phyloP scores from a whole-genome alignment of 2,888 invertebrate genomes.

The Thereva nobilitata region DNA sequence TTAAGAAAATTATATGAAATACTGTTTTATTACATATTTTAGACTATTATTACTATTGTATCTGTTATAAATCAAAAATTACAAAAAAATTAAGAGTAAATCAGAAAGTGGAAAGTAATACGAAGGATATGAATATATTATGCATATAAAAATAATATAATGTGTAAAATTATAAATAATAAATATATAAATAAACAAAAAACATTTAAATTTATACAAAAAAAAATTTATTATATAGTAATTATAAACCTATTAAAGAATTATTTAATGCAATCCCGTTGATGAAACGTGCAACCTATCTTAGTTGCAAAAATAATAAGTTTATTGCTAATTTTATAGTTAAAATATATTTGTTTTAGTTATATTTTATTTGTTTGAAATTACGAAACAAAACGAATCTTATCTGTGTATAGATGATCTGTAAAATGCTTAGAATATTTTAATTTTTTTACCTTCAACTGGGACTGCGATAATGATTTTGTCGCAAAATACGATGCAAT shows the following conservation, averaged over 20 bases:
- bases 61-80: slow-evolving; percentile 21
- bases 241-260: slow-evolving; percentile 13
- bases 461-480: no score
- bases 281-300: slow-evolving; percentile 21
- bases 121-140: slow-evolving; percentile 7
- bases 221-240: slow-evolving; percentile 22
- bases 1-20: slow-evolving; percentile 17
- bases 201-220: slow-evolving; percentile 32
- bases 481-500: no score
- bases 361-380: no score
- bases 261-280: slow-evolving; percentile 32
- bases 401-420: no score
- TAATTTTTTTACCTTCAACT: no score
- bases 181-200: slow-evolving; percentile 21
- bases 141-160: slow-evolving; percentile 19
- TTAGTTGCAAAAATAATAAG: no score
- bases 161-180: slow-evolving; percentile 26
- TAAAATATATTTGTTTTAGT: no score
- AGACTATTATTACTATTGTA: slow-evolving; percentile 21
- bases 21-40: slow-evolving; percentile 20
- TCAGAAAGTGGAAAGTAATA: slow-evolving; percentile 4
- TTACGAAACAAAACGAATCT: no score
- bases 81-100: not conserved
- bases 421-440: no score
- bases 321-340: no score